Evolutionary conservation across 1,140 invertebrate species (phyloP), one percentile per base, ranked within the genome.

Genomic region (Ostrea denselamellosa): DNA sequence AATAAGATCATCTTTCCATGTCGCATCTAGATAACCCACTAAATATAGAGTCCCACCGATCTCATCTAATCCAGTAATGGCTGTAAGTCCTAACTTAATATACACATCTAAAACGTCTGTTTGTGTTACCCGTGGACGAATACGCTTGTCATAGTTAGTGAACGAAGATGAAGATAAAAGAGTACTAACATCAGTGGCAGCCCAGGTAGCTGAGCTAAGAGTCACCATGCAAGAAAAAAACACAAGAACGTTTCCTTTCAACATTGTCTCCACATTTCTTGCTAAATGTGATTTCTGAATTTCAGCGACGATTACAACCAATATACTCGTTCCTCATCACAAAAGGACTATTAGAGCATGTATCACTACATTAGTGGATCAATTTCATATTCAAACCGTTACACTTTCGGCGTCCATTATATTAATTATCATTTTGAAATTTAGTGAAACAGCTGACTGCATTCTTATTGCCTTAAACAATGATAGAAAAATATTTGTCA

Each of bases 1-100:
- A 12, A 89, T 84, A 1, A 86, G 83, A n/a, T 83, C 85, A 58
- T 89, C 88, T 14, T 17, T 58, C 88, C 88, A 89, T 34, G 56
- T 85, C 5, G 84, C 54, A n/a, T 84, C 85, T 12, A 89, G 28
- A 54, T 68, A 86, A 5, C 85, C 88, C 12, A 86, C 51, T 17
- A 89, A 22, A 12, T 89, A 81, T 8, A 89, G 83, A 8, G 85
- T 85, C 34, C 85, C 85, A 7, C 84, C 58, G 8, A 86, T 85
- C 77, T 86, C 85, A 52, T 84, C 62, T 54, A 84, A 82, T 25
- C 82, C 85, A 53, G 85, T 84, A 19, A 89, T 89, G 19, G 88
- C 85, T 8, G 85, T 89, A 0, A 89, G 34, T 44, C 82, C 85
- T 10, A 89, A 62, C 17, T 89, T 86, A 8, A 89, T 84, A 34